Evolutionary conservation across 2,888 invertebrate genomes (phyloP).

Genomic region (Carterocephalus palaemon): DNA sequence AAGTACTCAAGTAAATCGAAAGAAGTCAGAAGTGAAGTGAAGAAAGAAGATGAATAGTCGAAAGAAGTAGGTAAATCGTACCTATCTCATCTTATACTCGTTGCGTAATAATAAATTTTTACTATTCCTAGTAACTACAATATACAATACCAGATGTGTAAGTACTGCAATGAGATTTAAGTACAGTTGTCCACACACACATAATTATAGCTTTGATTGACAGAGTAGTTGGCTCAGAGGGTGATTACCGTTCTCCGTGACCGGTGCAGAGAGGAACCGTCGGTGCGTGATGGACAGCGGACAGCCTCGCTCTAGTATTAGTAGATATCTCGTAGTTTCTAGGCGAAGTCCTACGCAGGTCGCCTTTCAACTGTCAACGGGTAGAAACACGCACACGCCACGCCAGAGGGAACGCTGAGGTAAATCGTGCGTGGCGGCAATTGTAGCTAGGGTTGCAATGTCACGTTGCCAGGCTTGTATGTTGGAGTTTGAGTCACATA

Average conservation of each 20-base stretch:
- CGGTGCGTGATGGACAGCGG: slow-evolving; percentile 31
- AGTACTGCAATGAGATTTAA: not conserved
- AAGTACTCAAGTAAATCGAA: no score
- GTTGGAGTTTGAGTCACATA: no score
- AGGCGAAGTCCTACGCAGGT: slow-evolving; percentile 17
- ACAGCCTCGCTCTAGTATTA: slow-evolving; percentile 20
- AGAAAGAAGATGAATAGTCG: no score
- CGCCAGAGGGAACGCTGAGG: slow-evolving; percentile 1
- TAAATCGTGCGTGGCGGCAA: slow-evolving; percentile 2
- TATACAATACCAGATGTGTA: no score
- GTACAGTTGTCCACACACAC: slow-evolving; percentile 1
- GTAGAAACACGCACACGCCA: slow-evolving; percentile 9
- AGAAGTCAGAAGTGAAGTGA: no score
- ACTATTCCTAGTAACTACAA: no score
- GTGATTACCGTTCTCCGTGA: slow-evolving; percentile 36
- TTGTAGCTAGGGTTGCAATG: no score
- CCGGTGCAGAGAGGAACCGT: slow-evolving; percentile 36
- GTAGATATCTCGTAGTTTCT: slow-evolving; percentile 4
- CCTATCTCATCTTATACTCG: no score
- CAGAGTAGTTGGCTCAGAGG: slow-evolving; percentile 37
- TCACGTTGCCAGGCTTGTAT: no score
- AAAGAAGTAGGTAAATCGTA: no score
- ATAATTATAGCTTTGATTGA: slow-evolving; percentile 32
- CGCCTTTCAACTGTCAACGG: slow-evolving; percentile 27
- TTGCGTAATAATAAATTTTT: no score